Base-by-base conservation (phyloP, 2,113 vertebrate species). In the Tapirus terrestris region DNA sequence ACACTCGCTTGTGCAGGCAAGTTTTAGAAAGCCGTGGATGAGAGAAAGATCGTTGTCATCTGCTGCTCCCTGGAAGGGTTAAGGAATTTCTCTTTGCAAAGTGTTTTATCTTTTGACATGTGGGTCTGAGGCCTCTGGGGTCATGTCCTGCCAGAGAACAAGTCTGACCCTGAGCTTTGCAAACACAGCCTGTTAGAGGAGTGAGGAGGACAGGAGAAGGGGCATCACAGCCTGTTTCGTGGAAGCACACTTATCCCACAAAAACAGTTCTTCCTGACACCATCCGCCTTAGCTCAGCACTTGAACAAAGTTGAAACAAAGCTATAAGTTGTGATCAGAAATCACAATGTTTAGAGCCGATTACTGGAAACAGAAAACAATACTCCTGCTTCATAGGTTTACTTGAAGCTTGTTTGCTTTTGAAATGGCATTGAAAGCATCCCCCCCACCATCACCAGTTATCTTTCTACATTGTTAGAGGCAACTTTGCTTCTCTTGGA, bases 151-250 rank as follows among this genome's bases (percentile, higher is more conserved):
- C 87, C 80, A 93, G 93, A 95, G 97, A 97, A 89, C 95, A 84
- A 70, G 43, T 97, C 95, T 97, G 97, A 67, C 96, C 96, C 87
- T 76, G 95, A 94, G 81, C 87, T 21, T 88, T 93, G 92, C 91
- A 63, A 96, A 98, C 96, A 75, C 72, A 96, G 91, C 80, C 76
- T 85, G 58, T 82, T 25, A 13, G n/a, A 5, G 68, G 76, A 36
- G 36, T 53, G 31, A 18, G 56, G 31, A 93, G 89, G 36, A 56
- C 13, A 77, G 65, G 83, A 89, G 82, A 97, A 93, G 48, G 86
- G 91, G 89, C 89, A 39, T 43, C 33, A 63, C 77, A 89, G 96
- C 48, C 91, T 92, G 25, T 45, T 96, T 95, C 51, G 11, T 29
- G 91, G 65, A 77, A 97, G 80, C 8, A 56, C 6, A 13, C 11